Base-by-base conservation (phyloP, 2,888 invertebrate species). In the Linyphia triangularis region DNA sequence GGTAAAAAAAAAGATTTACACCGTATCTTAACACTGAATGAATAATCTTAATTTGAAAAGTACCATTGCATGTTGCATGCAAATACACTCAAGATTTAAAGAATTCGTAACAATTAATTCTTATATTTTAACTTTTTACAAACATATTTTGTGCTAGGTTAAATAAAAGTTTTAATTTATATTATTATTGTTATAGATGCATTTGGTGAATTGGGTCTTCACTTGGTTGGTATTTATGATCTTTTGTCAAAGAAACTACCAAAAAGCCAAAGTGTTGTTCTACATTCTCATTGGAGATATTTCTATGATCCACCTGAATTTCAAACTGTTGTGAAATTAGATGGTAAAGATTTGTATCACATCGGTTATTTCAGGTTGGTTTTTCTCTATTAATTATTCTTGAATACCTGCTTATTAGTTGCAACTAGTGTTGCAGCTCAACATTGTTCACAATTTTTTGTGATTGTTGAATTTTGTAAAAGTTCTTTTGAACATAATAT, bases 231-330 rank as follows among this genome's bases (percentile, higher is more conserved):
- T 0, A 97, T 98, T 0, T 99, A 95, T 93, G 98, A 98, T 93
- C 95, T 97, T 77, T 92, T 98, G 16, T 92, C 92, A 10, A 93
- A 93, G 7, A 92, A 92, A 86, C 91, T 92, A 40, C 65, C 78
- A 7, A 92, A 92, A 81, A 90, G 91, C 10, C 90, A 90, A 26
- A 91, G 89, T 22, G 90, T 91, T 63, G 91, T 91, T n/a, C 81
- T 90, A 10, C 92, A 92, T 19, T 93, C 95, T 10, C 97, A 98
- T 92, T 98, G 97, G 96, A 95, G 99, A 91, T 98, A 96, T 93
- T 97, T 95, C 92, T 97, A 96, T 93, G 99, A 99, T 94, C 97
- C 98, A 10, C 98, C 99, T 10, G 98, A 99, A 93, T 96, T 98
- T 93, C 96, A 97, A 93, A 93, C 94, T 30, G 92, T 93, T 19